Evolutionary conservation across 2,888 invertebrate species (phyloP).

Genomic region (Rhingia rostrata): DNA sequence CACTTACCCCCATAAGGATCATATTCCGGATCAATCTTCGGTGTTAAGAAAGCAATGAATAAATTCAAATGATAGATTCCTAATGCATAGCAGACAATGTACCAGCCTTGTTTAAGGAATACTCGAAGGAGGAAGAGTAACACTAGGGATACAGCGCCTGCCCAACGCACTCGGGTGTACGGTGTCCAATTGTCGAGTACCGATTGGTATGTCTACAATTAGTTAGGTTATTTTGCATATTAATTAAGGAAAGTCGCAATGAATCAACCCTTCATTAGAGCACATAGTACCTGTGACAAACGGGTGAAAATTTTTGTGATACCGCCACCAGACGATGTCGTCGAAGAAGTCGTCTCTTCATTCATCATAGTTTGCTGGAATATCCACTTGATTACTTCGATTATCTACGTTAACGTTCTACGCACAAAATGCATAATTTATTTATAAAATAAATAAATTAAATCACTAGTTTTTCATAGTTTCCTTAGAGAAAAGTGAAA

Average conservation of each 20-base stretch:
- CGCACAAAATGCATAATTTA: slow-evolving; percentile 66
- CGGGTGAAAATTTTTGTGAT: slow-evolving; percentile 81
- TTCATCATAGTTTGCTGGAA: slow-evolving; percentile 80
- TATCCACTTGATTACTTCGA: slow-evolving; percentile 23
- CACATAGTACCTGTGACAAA: slow-evolving; percentile 80
- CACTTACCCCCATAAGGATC: slow-evolving; percentile 91
- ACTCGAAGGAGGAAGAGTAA: slow-evolving; percentile 91
- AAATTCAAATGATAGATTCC: slow-evolving; percentile 99
- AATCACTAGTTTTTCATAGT: slow-evolving; percentile 62
- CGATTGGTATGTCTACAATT: slow-evolving; percentile 87
- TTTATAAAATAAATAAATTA: slow-evolving; percentile 34
- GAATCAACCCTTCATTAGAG: slow-evolving; percentile 4
- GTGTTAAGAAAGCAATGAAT: slow-evolving; percentile 99
- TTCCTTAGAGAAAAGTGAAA: slow-evolving; percentile 43
- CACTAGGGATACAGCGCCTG: slow-evolving; percentile 88
- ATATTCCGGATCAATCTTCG: slow-evolving; percentile 99
- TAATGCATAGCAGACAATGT: slow-evolving; percentile 99
- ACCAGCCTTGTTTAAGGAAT: slow-evolving; percentile 97
- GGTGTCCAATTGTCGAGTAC: slow-evolving; percentile 94
- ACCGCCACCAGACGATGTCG: slow-evolving; percentile 78
- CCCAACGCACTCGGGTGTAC: slow-evolving; percentile 91
- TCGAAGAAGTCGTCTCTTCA: slow-evolving; percentile 80
- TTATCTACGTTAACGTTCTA: slow-evolving; percentile 53
- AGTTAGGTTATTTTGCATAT: slow-evolving; percentile 13
- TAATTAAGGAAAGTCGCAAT: slow-evolving; percentile 1